Evolutionary conservation across 2,113 vertebrate species (phyloP).

Genomic region (Brachyhypopomus occidentalis): DNA sequence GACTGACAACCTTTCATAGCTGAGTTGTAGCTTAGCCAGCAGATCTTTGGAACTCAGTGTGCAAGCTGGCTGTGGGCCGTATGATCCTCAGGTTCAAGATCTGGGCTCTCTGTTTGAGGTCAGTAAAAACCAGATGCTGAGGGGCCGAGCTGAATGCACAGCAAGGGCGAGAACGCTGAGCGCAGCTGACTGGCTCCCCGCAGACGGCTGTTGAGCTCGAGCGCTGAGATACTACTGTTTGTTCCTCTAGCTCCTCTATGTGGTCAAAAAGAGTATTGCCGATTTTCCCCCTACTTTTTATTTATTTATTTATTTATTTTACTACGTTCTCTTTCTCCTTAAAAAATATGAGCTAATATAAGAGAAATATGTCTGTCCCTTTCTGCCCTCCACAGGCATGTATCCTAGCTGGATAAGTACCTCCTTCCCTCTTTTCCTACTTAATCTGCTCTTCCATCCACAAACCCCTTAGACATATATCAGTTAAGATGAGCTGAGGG

Average conservation of each 20-base stretch:
- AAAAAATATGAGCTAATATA: background rate
- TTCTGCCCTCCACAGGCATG: background rate
- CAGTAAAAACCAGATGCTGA: constrained; percentile 24
- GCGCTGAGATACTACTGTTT: background rate
- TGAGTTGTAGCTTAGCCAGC: background rate
- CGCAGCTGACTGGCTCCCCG: background rate
- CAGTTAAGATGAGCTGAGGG: no score
- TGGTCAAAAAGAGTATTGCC: constrained; percentile 26
- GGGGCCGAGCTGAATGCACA: background rate
- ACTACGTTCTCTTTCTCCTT: background rate
- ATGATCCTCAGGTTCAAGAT: background rate
- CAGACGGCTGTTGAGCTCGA: background rate
- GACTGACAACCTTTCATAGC: background rate
- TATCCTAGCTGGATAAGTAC: background rate
- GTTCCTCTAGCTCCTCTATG: constrained; percentile 21
- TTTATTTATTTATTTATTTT: no score
- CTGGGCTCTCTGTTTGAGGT: background rate
- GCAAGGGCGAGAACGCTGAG: background rate
- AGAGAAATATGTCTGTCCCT: background rate
- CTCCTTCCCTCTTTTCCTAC: background rate
- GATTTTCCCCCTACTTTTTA: no score
- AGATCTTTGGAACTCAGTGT: background rate
- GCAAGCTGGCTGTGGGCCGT: background rate
- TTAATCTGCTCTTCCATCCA: no score
- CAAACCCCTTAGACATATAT: no score